Evolutionary conservation across 2,888 invertebrate genomes (phyloP).

Genomic region (Cryptophagus acutangulus): DNA sequence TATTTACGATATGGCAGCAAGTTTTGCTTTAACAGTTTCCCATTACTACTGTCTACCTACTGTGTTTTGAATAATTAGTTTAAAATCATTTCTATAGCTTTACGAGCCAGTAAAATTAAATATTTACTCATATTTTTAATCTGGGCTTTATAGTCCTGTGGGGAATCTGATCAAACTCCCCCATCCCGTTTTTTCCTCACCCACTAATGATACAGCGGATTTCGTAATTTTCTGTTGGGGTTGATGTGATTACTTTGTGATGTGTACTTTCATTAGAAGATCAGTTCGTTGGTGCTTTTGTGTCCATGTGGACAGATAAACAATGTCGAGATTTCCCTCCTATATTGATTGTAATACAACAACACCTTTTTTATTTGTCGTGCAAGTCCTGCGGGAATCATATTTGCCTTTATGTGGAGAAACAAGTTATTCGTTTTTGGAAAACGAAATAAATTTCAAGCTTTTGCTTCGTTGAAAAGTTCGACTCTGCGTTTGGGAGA

Average conservation of each 20-base stretch:
- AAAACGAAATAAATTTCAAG: no score
- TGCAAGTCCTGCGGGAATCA: no score
- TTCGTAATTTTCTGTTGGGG: slow-evolving; percentile 20
- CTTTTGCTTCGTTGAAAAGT: no score
- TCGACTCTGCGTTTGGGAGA: no score
- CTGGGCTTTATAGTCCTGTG: slow-evolving; percentile 12
- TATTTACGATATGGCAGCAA: slow-evolving; percentile 8
- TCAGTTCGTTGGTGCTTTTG: no score
- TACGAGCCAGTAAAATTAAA: no score
- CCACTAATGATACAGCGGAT: slow-evolving; percentile 26
- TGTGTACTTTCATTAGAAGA: no score
- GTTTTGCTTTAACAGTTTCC: slow-evolving; percentile 1
- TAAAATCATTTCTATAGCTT: no score
- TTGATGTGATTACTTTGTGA: slow-evolving; percentile 24
- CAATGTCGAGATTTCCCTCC: slow-evolving; percentile 36
- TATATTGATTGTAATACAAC: slow-evolving; percentile 39
- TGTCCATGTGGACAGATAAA: slow-evolving; percentile 37
- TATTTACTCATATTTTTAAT: slow-evolving; percentile 5
- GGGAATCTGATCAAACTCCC: slow-evolving; percentile 11
- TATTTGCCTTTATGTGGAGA: no score
- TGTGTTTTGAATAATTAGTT: slow-evolving; percentile 3
- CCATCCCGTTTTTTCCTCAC: slow-evolving; percentile 14
- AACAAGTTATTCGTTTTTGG: no score
- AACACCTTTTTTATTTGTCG: slow-evolving; percentile 40
- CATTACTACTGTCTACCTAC: slow-evolving; percentile 5